phyloP scores from a whole-genome alignment of 2,888 invertebrate species.

The Oscheius onirici region DNA sequence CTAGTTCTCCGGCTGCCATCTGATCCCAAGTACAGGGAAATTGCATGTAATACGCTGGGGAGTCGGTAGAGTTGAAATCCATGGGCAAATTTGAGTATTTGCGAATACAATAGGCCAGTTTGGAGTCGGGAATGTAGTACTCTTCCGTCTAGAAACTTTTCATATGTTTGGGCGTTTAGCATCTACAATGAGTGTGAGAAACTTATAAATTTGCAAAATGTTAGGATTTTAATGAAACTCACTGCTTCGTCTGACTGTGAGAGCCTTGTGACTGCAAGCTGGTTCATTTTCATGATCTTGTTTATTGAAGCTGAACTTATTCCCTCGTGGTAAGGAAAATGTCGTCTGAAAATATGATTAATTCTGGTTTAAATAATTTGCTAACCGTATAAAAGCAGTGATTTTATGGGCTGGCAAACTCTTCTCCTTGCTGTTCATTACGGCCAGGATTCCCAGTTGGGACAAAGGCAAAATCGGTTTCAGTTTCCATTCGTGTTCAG shows the following conservation, averaged over 20 bases:
- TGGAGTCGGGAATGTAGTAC: not conserved
- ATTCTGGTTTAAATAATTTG: not conserved
- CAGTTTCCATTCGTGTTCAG: not conserved
- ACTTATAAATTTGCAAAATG: no score
- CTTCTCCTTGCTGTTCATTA: conserved; percentile 1
- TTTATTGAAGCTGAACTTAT: not conserved
- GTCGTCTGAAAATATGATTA: not conserved
- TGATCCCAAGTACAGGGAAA: not conserved
- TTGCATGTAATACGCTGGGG: conserved; percentile 3
- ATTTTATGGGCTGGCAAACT: not conserved
- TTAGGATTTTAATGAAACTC: not conserved
- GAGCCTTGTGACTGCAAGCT: not conserved
- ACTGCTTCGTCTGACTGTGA: conserved; percentile 1
- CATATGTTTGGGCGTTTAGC: no score
- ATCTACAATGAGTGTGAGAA: no score
- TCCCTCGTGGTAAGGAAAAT: not conserved
- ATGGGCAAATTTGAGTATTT: not conserved
- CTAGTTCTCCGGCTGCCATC: no score
- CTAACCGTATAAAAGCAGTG: not conserved
- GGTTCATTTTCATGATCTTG: not conserved
- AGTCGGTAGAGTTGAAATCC: not conserved
- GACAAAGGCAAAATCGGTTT: not conserved
- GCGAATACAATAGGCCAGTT: not conserved
- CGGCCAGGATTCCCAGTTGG: conserved; percentile 3
- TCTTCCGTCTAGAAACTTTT: not conserved